A percentile compares a stretch with the other conserved stretches of the same genome.
Conservation (phyloP, 2,797 vertebrate species). For the Sus cebifrons region DNA sequence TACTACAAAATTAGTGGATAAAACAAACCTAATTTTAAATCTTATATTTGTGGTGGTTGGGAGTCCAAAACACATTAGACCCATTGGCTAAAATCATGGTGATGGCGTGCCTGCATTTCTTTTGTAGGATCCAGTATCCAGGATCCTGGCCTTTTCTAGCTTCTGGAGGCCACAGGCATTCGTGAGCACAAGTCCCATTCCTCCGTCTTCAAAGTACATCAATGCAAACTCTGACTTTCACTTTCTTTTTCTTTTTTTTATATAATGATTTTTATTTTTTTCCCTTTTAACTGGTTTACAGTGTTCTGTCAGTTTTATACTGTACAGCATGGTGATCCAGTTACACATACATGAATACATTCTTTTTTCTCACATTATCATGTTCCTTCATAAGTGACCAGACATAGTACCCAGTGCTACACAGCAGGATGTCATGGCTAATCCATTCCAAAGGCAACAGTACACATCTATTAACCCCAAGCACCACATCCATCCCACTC, state of each 20-base stretch:
- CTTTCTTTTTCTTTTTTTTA: not conserved
- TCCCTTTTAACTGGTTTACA: too few species aligned
- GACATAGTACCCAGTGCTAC: too few species aligned
- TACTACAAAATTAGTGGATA: not conserved
- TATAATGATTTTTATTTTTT: too few species aligned
- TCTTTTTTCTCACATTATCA: too few species aligned
- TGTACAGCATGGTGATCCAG: too few species aligned
- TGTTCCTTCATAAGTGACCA: too few species aligned
- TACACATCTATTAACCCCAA: too few species aligned
- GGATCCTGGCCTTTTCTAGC: not conserved
- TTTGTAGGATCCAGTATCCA: not conserved
- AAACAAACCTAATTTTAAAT: not conserved
- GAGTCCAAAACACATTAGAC: not conserved
- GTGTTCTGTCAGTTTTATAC: too few species aligned
- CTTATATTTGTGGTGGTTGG: not conserved
- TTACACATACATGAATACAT: too few species aligned
- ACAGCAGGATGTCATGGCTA: too few species aligned
- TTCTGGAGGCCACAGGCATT: not conserved
- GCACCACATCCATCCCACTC: too few species aligned
- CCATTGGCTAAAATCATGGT: not conserved
- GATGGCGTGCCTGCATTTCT: not conserved
- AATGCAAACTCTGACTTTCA: not conserved
- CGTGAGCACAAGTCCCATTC: not conserved
- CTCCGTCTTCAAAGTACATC: not conserved
- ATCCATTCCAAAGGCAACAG: too few species aligned